These are phyloP conservation scores for Meloidogyne floridensis DNA, from an alignment of 1,140 invertebrate genomes.

Conservation along the genomic window DNA sequence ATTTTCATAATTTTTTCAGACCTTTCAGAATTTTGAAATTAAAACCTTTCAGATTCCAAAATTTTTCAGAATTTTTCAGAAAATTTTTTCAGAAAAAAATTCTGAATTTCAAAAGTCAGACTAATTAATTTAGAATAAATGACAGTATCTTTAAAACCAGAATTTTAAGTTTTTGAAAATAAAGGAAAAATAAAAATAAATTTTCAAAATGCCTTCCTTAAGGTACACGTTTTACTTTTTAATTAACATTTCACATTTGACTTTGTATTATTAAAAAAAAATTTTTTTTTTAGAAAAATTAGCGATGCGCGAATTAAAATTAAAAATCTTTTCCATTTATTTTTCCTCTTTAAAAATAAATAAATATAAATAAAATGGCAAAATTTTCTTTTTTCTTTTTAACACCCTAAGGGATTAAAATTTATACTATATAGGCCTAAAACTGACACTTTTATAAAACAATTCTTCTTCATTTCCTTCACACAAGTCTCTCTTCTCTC, in stretches of 20 bases:
- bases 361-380: not conserved
- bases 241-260: not conserved
- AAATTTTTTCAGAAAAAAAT: too few relatives aligned
- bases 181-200: not conserved
- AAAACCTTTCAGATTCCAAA: too few relatives aligned
- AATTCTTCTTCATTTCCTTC: constrained; percentile 3
- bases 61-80: too few relatives aligned
- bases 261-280: too few relatives aligned
- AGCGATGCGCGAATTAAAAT: constrained; percentile 8
- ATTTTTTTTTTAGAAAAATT: not conserved
- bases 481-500: not conserved
- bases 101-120: too few relatives aligned
- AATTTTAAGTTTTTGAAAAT: not conserved
- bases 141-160: too few relatives aligned
- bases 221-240: not conserved
- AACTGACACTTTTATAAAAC: constrained; percentile 6
- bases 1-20: too few relatives aligned
- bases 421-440: not conserved
- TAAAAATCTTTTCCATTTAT: not conserved
- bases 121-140: too few relatives aligned
- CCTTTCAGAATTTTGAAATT: too few relatives aligned
- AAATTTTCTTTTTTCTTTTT: not conserved
- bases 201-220: not conserved
- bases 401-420: not conserved
- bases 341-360: not conserved